Evolutionary conservation across 2,888 invertebrate genomes (phyloP), one percentile per base, ranked within the genome.

Genomic region (Dasysyrphus tricinctus): DNA sequence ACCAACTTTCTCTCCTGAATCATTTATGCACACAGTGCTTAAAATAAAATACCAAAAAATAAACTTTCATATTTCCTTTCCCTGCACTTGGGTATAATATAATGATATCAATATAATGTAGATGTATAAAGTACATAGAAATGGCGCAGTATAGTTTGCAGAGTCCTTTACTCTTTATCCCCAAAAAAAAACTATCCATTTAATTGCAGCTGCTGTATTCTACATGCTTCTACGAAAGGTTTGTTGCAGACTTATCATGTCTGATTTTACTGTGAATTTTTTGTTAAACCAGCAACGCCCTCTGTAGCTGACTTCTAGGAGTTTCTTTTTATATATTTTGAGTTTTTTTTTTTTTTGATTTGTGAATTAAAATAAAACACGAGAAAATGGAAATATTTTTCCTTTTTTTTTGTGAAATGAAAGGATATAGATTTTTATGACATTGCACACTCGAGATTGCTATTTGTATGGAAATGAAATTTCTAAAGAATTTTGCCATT

Each of bases 381-480:
- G 16, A 63, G 29, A 12, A 14, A 29, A n/a, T 44, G 5, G n/a
- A n/a, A 61, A 61, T 9, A 14, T 37, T 3, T 37, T 32, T 32
- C 3, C 1, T 16, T 16, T 56, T 39, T 39, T 61, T 42, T n/a
- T 63, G 29, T 44, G 32, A 32, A 63, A 63, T 29, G 44, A 44
- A 63, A 29, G 63, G 44, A 63, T 32, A 63, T 63, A 63, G 29
- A 63, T 63, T 63, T 42, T 63, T 42, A 63, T 61, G 61, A 8
- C 42, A 63, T 42, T 63, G 44, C 63, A 63, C 63, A 63, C 63
- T 63, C 29, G 44, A 44, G 29, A 44, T 29, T 63, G 29, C 44
- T 39, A 44, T 63, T 63, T 63, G 29, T 44, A 44, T 63, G 63
- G 44, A 63, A 63, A 63, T 32, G 63, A 44, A 29, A 29, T n/a